Base-by-base conservation (phyloP, 2,888 invertebrate species). In the Mantis religiosa region DNA sequence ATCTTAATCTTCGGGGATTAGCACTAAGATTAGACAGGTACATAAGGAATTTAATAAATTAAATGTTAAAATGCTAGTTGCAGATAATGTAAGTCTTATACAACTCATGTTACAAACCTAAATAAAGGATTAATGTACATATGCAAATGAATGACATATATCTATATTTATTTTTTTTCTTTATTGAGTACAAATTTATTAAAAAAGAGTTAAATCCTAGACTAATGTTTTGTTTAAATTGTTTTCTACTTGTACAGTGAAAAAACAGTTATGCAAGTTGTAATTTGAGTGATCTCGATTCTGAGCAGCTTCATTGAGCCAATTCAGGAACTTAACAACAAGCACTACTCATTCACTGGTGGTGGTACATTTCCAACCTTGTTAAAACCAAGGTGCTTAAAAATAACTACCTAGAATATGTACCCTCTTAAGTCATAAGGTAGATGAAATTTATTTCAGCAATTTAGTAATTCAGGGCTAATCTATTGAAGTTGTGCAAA, bases 241-340 rank as follows among this genome's bases (percentile, higher is more conserved):
- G n/a, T n/a, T 20, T 71, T 6, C 54, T 71, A 71, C 41, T 30
- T 34, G 1, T 41, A 28, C 82, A 89, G 89, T 90, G 90, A 87
- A 86, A 30, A 89, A 86, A 89, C 88, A 88, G 88, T 89, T 88
- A 90, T 90, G 90, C 41, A 82, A 85, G 88, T 81, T 89, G 90
- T 90, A 83, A 81, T 71, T 28, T 20, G 27, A 30, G 20, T 28
- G 27, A 83, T 41, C 12, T 12, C 28, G 14, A 47, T 15, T 54
- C 4, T 82, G 15, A 82, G 2, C 25, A 9, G 47, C 27, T 83
- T 34, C 28, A 12, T 27, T 47, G 14, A 47, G 28, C 20, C 28
- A 15, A 83, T 83, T 83, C 28, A 83, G 28, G n/a, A n/a, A 8
- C 25, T 9, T 20, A 30, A 88, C 88, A 88, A 28, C 88, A 82